These are phyloP conservation scores for Aldrovandia affinis DNA, from an alignment of 2,797 vertebrate genomes.

Conservation along the genomic window DNA sequence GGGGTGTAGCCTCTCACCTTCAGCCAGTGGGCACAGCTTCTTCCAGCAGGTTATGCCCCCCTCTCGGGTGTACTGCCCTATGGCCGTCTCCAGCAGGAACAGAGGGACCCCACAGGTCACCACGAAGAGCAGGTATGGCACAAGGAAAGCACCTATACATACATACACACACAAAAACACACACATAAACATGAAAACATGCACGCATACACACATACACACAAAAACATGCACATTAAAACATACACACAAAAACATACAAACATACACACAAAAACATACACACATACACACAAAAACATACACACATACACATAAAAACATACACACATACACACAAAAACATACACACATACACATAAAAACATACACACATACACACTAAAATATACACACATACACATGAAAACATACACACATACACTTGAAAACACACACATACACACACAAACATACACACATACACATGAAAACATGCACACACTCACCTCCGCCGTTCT, in stretches of 20 bases:
- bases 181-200: neutral
- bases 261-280: neutral
- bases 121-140: conserved; percentile 74
- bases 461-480: neutral
- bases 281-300: too few species aligned
- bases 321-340: neutral
- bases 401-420: neutral
- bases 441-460: neutral
- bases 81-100: conserved; percentile 70
- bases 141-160: conserved; percentile 70
- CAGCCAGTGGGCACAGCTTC: conserved; percentile 69
- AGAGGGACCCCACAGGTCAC: conserved; percentile 70
- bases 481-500: conserved; percentile 73
- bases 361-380: neutral
- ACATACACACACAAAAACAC: neutral
- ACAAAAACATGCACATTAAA: too few species aligned
- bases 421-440: neutral
- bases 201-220: neutral
- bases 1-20: conserved; percentile 58
- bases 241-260: neutral
- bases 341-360: neutral
- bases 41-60: conserved; percentile 73
- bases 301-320: neutral
- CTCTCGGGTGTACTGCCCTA: conserved; percentile 74
- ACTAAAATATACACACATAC: neutral